Evolutionary conservation across 2,113 vertebrate genomes (phyloP), one percentile per base, ranked within the genome.

Genomic region (Hippocampus abdominalis): DNA sequence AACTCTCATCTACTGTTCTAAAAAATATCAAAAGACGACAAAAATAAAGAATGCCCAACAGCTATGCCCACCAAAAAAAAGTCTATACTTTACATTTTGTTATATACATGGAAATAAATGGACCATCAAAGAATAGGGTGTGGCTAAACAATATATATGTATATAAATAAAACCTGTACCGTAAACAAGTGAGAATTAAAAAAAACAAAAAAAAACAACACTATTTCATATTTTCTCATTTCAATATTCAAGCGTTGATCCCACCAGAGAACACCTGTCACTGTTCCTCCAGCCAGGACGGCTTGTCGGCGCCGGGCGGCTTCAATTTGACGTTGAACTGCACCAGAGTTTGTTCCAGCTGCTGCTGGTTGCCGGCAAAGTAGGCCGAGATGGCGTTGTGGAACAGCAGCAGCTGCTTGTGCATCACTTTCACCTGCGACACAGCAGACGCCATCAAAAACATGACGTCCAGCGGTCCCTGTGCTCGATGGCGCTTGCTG

Each of bases 271-370:
- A 44, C 65, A 70, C 39, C 62, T 75, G 87, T 77, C 92, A 98
- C 92, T 95, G 96, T 90, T 98, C 96, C 91, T 99, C 97, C 91
- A 99, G 92, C 97, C 97, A 99, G 64, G 97, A 99, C 4, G 97
- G 97, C 82, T 97, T 97, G 89, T 98, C 96, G 0, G 93, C 87
- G 61, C 95, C 96, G 0, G 96, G 94, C 15, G 94, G 94, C 93
- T 96, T 95, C 73, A 98, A 91, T 91, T 95, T 95, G 74, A 98
- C 93, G 86, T 96, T 98, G 91, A 98, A 98, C 89, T 98, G 96
- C 91, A 95, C 95, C 75, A 99, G 93, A 82, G 95, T 98, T 92
- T 96, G 95, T 90, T 97, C 96, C 90, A 98, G 79, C 81, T 98
- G 96, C 91, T 98, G 96, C 93, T 98, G 97, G 93, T 99, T 98